phyloP scores from a whole-genome alignment of 92 coral and sea anemone genomes.

The Parazoanthus atlanticus region DNA sequence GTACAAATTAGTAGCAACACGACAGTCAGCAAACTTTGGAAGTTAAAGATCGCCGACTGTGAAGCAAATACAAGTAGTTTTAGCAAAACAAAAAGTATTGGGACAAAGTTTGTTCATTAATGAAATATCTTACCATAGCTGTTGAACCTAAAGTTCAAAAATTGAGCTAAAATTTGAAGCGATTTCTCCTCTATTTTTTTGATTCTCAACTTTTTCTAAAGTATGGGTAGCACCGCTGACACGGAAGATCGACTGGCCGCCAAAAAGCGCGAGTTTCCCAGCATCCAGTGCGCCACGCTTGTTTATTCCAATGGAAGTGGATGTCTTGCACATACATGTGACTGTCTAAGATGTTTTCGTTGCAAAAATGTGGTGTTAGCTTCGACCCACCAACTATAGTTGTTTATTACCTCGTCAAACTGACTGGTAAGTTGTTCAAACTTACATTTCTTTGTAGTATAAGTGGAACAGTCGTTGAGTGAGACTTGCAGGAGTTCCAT shows the following conservation, averaged over 20 bases:
- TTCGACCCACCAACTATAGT: conserved; percentile 93
- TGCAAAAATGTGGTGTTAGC: conserved; percentile 92
- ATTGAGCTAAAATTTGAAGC: background rate
- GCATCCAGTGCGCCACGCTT: background rate
- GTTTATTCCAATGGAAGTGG: too few relatives aligned
- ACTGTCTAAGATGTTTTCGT: conserved; percentile 72
- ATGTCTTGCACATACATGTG: background rate
- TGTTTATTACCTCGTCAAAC: conserved; percentile 74
- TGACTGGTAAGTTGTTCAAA: conserved; percentile 66
- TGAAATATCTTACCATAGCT: conserved; percentile 25
- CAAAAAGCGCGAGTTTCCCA: background rate
- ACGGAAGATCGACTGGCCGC: background rate
- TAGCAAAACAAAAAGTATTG: background rate
- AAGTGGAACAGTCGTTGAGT: too few relatives aligned
- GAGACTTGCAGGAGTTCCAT: too few relatives aligned
- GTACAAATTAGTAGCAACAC: conserved; percentile 89
- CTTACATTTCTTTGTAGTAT: background rate
- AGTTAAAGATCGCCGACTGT: conserved; percentile 98
- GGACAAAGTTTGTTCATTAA: background rate
- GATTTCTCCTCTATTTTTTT: background rate
- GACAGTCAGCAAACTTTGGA: conserved; percentile 95
- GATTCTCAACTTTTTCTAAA: background rate
- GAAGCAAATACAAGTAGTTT: conserved; percentile 11
- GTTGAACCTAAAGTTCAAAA: conserved; percentile 18
- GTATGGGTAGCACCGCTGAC: conserved; percentile 39